Base-by-base conservation (phyloP, 2,797 vertebrate genomes). In the Eleutherodactylus coqui region DNA sequence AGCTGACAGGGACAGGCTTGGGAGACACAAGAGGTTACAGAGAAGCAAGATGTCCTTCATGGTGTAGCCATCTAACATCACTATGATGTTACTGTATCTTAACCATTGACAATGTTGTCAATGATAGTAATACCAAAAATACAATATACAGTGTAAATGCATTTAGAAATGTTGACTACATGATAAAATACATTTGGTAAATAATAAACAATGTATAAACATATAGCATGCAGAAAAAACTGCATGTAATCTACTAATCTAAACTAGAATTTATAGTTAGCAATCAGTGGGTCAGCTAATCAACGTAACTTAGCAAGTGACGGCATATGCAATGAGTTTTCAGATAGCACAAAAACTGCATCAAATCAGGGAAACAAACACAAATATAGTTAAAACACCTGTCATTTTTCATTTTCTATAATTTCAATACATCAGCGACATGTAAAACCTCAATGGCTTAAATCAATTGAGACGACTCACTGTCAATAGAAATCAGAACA, bases 391-490 rank as follows among this genome's bases (percentile, higher is more conserved):
- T 75, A 84, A 87, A 84, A 80, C 53, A 84, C 62, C 82, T 84
- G 86, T 67, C 82, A 75, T 75, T 78, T 87, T 84, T 84, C 47
- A 84, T 87, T 80, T 87, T 75, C 82, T 87, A 73, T 87, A 43
- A 87, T 87, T 87, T 87, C 76, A 79, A 84, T 80, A 84, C 69
- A 84, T 89, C 80, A 83, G 81, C 27, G 11, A 64, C 49, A 83
- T 80, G 78, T 41, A 86, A 80, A 84, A 82, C 55, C 79, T 86
- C 64, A 84, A 84, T 85, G 77, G 77, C 80, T 88, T 84, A 87
- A 90, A 89, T 90, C 88, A 89, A 89, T 90, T 85, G 78, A 89
- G 81, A 87, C 82, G 76, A 73, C 85, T 88, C 82, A 43, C 58
- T 88, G 69, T 88, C 89, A 73, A 89, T 89, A 84, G 82, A 86